Conservation (phyloP, 37 sponge, comb jelly and placozoan genomes). For the Beroe forskalii region DNA sequence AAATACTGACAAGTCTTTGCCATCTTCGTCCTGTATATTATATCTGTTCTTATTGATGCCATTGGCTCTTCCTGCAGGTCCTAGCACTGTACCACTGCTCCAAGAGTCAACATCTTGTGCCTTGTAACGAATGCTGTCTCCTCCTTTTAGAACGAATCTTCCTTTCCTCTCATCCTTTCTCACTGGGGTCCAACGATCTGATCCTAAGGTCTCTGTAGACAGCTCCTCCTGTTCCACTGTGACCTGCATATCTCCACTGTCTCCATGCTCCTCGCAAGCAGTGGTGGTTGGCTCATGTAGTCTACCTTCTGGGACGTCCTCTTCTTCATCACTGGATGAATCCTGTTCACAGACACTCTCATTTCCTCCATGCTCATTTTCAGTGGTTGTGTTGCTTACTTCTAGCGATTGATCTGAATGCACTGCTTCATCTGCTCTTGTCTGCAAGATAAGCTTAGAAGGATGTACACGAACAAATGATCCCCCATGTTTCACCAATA, state of each 20-base stretch:
- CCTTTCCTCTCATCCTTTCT: neutral
- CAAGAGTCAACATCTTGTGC: neutral
- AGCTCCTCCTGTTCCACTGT: too few relatives aligned
- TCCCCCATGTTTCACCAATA: neutral
- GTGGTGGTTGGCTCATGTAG: too few relatives aligned
- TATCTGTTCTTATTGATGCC: neutral
- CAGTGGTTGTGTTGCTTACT: too few relatives aligned
- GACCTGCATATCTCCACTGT: too few relatives aligned
- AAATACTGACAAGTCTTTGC: neutral
- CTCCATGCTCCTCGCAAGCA: too few relatives aligned
- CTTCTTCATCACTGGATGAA: neutral
- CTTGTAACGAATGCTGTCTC: neutral
- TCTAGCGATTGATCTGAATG: neutral
- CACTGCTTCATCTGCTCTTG: neutral
- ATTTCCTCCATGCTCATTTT: neutral
- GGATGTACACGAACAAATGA: neutral
- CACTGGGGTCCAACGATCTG: too few relatives aligned
- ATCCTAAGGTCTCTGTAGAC: too few relatives aligned
- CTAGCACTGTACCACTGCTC: neutral
- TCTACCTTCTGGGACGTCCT: neutral
- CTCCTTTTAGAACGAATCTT: neutral
- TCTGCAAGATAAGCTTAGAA: neutral
- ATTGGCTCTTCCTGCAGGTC: neutral
- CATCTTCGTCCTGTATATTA: neutral
- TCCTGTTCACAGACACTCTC: neutral